A percentile compares a stretch with the other conserved stretches of the same genome.
phyloP scores from a whole-genome alignment of 1,140 invertebrate species.

The Penaeus vannamei region DNA sequence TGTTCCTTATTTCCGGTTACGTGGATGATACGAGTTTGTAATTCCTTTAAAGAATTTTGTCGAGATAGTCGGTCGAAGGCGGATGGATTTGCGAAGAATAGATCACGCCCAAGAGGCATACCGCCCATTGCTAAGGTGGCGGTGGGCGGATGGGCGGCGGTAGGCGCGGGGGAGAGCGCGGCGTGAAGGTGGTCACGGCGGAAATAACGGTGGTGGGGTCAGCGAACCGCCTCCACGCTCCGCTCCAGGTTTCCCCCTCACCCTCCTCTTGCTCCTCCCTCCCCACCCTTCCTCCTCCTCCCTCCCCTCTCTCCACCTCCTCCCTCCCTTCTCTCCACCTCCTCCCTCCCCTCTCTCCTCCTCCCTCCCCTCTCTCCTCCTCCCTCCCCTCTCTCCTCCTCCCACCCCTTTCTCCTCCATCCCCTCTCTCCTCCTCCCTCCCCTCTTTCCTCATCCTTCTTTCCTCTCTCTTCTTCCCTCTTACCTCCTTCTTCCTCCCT shows the following conservation, averaged over 20 bases:
- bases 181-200: background rate
- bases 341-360: background rate
- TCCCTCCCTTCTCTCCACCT: background rate
- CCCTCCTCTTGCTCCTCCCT: background rate
- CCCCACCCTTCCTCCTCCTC: background rate
- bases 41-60: too few relatives aligned
- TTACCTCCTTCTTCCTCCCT: background rate
- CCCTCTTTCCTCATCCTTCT: background rate
- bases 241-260: background rate
- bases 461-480: background rate
- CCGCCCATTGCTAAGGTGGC: too few relatives aligned
- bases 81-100: too few relatives aligned
- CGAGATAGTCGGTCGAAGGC: too few relatives aligned
- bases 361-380: background rate
- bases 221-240: slow-evolving; percentile 28
- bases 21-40: too few relatives aligned
- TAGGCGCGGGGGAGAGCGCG: background rate
- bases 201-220: slow-evolving; percentile 38
- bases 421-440: background rate
- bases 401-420: background rate
- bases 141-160: too few relatives aligned
- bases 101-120: too few relatives aligned
- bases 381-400: background rate
- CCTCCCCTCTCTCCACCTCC: background rate
- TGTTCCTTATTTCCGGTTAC: too few relatives aligned